Conservation (phyloP, 2,797 vertebrate species). For the Sebastes variabilis region DNA sequence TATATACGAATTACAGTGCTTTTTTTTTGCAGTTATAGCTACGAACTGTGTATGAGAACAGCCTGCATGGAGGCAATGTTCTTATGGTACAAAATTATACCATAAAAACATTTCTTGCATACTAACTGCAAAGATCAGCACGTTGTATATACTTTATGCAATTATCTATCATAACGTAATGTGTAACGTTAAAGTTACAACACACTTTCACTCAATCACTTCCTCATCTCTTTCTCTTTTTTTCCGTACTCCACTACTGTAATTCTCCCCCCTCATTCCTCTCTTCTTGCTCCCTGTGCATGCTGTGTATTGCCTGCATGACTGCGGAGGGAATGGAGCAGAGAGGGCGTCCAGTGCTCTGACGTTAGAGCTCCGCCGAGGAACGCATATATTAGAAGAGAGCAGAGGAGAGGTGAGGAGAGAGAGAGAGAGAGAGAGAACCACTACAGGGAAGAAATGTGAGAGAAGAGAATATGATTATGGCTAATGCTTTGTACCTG, state of each 20-base stretch:
- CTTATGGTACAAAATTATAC: neutral
- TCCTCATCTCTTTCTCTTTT: neutral
- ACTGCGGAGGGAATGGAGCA: conserved; percentile 71
- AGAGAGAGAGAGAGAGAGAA: conserved; percentile 4
- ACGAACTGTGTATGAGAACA: too few species aligned
- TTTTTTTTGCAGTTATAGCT: too few species aligned
- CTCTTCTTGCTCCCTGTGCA: conserved; percentile 11
- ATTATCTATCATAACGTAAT: neutral
- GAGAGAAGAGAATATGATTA: conserved; percentile 40
- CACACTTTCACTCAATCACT: conserved; percentile 1
- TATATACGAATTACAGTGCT: too few species aligned
- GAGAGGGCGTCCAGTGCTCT: conserved; percentile 54
- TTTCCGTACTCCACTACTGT: neutral
- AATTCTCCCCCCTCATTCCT: conserved; percentile 28
- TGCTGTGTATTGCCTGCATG: conserved; percentile 52
- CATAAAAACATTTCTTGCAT: neutral
- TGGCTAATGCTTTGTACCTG: conserved; percentile 47
- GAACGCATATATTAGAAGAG: conserved; percentile 46
- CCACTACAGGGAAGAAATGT: conserved; percentile 18
- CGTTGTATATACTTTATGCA: neutral
- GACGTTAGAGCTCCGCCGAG: conserved; percentile 55
- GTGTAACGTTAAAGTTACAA: neutral
- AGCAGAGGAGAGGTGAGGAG: conserved; percentile 46
- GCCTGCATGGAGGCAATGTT: too few species aligned
- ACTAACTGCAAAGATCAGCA: neutral